Base-by-base conservation (phyloP, 2,888 invertebrate species). In the Drosophila neotestacea region DNA sequence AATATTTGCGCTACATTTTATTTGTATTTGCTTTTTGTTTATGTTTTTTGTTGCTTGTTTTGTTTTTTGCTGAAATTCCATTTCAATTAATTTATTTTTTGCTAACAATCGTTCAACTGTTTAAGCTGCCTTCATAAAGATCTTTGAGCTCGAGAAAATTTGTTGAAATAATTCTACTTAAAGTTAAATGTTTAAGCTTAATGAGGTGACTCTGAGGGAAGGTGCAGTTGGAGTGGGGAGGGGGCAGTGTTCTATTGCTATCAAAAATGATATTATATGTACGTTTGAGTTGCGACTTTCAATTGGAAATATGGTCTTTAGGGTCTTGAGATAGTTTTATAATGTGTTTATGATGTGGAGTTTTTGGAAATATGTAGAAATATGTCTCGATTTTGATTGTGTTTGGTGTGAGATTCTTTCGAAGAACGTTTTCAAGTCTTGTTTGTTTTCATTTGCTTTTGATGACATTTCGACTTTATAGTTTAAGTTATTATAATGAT, bases 131-230 rank as follows among this genome's bases (percentile, higher is more conserved):
- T 73, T 83, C 54, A 60, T 50, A 68, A 68, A 68, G 69, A 65
- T 67, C 67, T 51, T 80, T 81, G 68, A 78, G 69, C 70, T 78
- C 34, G 65, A 64, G 58, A 55, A 77, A 73, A 60, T 76, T 80
- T 69, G 70, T 70, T 60, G 64, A 70, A 84, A 85, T 81, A 81
- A 78, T 34, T 69, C 81, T 84, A 85, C 85, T 84, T 84, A 85
- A 85, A 80, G 44, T 81, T 83, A 83, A 64, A 74, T 66, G 71
- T 55, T 50, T 63, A 55, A 62, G 61, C 58, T 61, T 54, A 67
- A 67, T 72, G 68, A 38, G 63, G 34, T 54, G 71, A 41, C 56
- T 46, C 30, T 36, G 6, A 6, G 4, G 13, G 36, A 36, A 13
- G 32, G 55, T 51, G 32, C 32, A 27, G 39, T 42, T 6, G 27